Evolutionary conservation across 2,797 vertebrate species (phyloP).

Genomic region (Macroramphosus scolopax): DNA sequence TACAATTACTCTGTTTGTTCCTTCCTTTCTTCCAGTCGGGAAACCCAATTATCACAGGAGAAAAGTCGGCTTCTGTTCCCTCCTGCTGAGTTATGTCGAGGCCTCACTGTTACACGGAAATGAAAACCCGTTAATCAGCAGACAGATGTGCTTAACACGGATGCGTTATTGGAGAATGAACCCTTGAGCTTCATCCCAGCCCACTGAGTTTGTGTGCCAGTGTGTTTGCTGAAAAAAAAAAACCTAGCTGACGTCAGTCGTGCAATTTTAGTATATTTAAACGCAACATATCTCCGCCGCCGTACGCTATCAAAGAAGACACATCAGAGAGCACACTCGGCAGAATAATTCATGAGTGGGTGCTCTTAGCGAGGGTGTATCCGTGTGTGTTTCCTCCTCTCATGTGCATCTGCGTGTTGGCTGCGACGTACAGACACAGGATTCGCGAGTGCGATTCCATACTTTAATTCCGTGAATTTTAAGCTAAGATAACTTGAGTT

Average conservation of each 20-base stretch:
- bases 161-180: conserved; percentile 6
- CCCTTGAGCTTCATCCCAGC: too few relatives aligned
- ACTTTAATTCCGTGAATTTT: conserved; percentile 8
- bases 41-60: conserved; percentile 53
- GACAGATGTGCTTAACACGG: conserved; percentile 9
- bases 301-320: conserved; percentile 9
- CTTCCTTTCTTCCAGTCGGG: conserved; percentile 20
- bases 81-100: conserved; percentile 37
- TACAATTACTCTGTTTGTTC: conserved; percentile 32
- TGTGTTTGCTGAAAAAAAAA: conserved; percentile 2
- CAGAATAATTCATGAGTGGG: conserved; percentile 24
- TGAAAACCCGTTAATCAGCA: conserved; percentile 7
- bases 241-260: background rate
- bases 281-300: background rate
- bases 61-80: conserved; percentile 46
- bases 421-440: too few relatives aligned
- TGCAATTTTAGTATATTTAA: conserved; percentile 7
- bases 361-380: conserved; percentile 7
- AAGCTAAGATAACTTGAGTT: conserved; percentile 1
- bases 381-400: background rate
- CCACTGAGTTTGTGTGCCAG: background rate
- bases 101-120: conserved; percentile 15
- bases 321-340: conserved; percentile 11
- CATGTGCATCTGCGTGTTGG: background rate
- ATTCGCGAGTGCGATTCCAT: conserved; percentile 13